Evolutionary conservation across 2,113 vertebrate genomes (phyloP), one percentile per base, ranked within the genome.

Genomic region (Tachuris rubrigastra): DNA sequence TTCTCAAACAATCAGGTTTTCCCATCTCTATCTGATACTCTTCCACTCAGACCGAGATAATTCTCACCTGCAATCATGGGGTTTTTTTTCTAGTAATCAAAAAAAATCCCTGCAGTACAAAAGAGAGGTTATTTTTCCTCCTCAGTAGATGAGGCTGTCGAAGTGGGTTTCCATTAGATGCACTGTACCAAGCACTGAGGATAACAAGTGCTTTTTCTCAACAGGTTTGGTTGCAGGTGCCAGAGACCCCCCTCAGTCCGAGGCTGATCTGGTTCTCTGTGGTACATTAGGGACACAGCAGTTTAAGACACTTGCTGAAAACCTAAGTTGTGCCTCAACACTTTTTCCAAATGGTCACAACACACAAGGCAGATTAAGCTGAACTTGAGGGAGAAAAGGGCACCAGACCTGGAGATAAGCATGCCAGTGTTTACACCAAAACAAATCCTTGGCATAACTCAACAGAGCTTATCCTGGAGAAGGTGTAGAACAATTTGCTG

Each of bases 221-320:
- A 49, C 18, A 60, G 49, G 24, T 7, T 82, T 47, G 6, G 39
- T 39, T 79, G 35, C 71, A 72, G 14, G 27, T 55, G 18, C 33
- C 33, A 72, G 47, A 69, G 35, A 75, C 11, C 8, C 81, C 22
- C 14, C 23, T 46, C 44, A 42, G 33, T 14, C 30, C 52, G 35
- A 46, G 65, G 27, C 18, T 74, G 25, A 67, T 46, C 73, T 33
- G 21, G 33, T 63, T 75, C 55, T 27, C 28, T 1, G 3, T 16
- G 41, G 46, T 55, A 58, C 21, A 59, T 31, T 27, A 55, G 37
- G 60, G 31, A 50, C 18, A 33, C 5, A 53, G 12, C 0, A 0
- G 21, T 39, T 62, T 28, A 30, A 91, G 46, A 60, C 14, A 23
- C n/a, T 68, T 81, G 19, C 6, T 44, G 82, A 41, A 85, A 94